Evolutionary conservation across 2,113 vertebrate genomes (phyloP).

Genomic region (Sapayoa aenigma): DNA sequence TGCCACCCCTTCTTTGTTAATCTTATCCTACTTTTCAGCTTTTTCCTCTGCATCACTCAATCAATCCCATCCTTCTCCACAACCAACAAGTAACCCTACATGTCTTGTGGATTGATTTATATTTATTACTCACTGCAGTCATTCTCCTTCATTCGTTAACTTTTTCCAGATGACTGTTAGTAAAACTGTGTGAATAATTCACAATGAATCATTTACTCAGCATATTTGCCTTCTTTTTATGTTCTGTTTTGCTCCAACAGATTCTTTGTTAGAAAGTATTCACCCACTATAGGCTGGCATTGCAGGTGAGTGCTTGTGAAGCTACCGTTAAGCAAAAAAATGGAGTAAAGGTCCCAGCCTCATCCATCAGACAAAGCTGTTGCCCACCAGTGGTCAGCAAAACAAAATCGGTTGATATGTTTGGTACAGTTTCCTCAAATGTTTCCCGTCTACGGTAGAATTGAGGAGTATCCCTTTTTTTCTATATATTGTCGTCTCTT

Average conservation of each 20-base stretch:
- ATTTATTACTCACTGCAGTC: neutral
- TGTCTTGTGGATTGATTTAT: slow-evolving; percentile 12
- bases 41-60: neutral
- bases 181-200: neutral
- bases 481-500: neutral
- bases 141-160: neutral
- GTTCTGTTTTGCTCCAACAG: neutral
- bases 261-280: neutral
- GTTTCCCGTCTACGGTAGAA: neutral
- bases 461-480: neutral
- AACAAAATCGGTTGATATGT: neutral
- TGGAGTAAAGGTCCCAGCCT: neutral
- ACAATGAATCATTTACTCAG: neutral
- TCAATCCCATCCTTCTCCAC: neutral
- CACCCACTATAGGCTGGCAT: neutral
- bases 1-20: neutral
- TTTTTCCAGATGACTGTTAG: slow-evolving; percentile 34
- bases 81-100: neutral
- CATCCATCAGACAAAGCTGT: neutral
- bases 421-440: neutral
- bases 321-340: neutral
- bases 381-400: neutral
- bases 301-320: neutral
- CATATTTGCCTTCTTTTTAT: neutral
- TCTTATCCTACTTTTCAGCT: neutral